Percentiles rank a stretch among this genome's conserved stretches.
Conservation (phyloP, 2,888 invertebrate species). For the Sphaerophoria taeniata region DNA sequence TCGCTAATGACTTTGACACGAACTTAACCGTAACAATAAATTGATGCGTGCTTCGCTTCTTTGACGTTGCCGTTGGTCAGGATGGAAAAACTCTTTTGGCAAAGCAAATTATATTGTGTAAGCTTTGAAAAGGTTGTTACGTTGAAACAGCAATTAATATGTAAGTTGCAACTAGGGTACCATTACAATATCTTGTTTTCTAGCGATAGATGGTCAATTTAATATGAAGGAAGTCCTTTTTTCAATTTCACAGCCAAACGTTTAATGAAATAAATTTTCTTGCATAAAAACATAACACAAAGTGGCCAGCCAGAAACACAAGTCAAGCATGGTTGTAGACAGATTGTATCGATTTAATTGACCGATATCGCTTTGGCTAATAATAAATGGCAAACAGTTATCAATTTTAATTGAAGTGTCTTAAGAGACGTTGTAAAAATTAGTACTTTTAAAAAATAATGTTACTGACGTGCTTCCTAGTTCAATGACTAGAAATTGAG, state of each 20-base stretch:
- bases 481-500: too few relatives aligned
- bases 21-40: conserved; percentile 38
- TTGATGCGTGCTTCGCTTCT: conserved; percentile 21
- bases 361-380: conserved; percentile 18
- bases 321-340: conserved; percentile 4
- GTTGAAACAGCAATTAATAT: not conserved
- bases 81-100: not conserved
- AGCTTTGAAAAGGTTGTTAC: too few relatives aligned
- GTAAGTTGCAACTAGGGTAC: conserved; percentile 13
- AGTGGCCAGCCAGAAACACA: not conserved
- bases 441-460: not conserved
- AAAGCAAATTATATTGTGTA: too few relatives aligned
- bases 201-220: conserved; percentile 26
- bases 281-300: conserved; percentile 2
- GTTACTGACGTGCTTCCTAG: too few relatives aligned
- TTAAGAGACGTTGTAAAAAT: conserved; percentile 26
- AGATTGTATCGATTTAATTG: conserved; percentile 26
- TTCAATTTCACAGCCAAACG: not conserved
- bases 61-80: not conserved
- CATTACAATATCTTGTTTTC: not conserved
- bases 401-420: conserved; percentile 37
- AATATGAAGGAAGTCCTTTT: conserved; percentile 14
- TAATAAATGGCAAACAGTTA: not conserved
- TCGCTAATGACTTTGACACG: conserved; percentile 57
- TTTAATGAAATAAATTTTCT: conserved; percentile 24